A percentile compares a stretch with the other conserved stretches of the same genome.
These are phyloP conservation scores for Gonioctena quinquepunctata DNA, from an alignment of 1,140 invertebrate genomes.

Conservation along the genomic window DNA sequence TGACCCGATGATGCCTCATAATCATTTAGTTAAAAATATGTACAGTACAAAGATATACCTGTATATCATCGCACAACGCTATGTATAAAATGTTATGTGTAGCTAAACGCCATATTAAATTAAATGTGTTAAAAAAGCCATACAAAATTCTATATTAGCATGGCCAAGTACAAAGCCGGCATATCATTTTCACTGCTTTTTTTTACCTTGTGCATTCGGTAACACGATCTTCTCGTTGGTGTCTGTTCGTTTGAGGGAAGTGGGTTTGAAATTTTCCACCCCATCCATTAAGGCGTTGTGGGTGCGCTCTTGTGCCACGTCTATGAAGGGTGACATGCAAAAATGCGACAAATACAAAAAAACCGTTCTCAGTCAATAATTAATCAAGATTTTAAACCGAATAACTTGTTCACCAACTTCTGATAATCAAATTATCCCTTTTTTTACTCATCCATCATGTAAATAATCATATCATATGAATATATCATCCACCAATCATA, in stretches of 20 bases:
- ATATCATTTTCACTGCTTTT: not conserved
- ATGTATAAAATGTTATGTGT: not conserved
- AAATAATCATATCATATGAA: too few species aligned
- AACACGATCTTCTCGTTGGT: slow-evolving; percentile 80
- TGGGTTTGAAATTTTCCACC: slow-evolving; percentile 72
- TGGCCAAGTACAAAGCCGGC: too few species aligned
- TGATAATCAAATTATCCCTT: too few species aligned
- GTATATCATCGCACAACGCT: not conserved
- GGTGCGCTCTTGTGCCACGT: slow-evolving; percentile 75
- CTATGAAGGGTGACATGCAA: slow-evolving; percentile 55
- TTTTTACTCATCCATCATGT: too few species aligned
- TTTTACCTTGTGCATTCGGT: slow-evolving; percentile 77
- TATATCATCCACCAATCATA: too few species aligned
- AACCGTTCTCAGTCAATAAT: too few species aligned
- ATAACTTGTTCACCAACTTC: too few species aligned
- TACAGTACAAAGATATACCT: too few species aligned
- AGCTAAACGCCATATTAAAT: not conserved
- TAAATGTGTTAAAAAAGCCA: not conserved
- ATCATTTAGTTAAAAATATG: too few species aligned
- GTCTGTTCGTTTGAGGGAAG: slow-evolving; percentile 72
- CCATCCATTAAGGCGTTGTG: slow-evolving; percentile 74
- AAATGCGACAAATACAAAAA: not conserved
- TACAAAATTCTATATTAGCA: too few species aligned
- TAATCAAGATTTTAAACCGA: too few species aligned
- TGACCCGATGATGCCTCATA: too few species aligned